These are phyloP conservation scores for Napeogenes inachia DNA, from an alignment of 2,888 invertebrate species.

Conservation along the genomic window DNA sequence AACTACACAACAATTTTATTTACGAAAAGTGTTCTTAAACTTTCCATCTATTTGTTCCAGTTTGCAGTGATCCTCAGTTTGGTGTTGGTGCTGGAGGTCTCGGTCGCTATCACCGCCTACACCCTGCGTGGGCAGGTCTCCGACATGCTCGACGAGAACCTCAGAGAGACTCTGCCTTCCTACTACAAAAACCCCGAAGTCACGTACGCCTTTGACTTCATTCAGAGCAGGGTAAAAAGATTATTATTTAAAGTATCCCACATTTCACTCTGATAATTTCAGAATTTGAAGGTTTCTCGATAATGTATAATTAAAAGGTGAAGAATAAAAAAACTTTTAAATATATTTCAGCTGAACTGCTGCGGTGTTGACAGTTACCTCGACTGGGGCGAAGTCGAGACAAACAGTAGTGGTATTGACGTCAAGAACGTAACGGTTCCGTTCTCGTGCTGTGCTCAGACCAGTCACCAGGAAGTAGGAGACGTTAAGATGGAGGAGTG, in stretches of 20 bases:
- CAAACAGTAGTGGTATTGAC: constrained; percentile 46
- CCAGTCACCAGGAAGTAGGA: constrained; percentile 36
- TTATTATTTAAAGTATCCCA: not conserved
- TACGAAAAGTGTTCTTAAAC: too few relatives aligned
- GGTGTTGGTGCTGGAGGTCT: constrained; percentile 88
- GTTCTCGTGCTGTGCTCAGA: constrained; percentile 77
- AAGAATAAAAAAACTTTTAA: too few relatives aligned
- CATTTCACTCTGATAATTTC: not conserved
- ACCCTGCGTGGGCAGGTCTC: constrained; percentile 80
- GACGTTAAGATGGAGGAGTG: constrained; percentile 48
- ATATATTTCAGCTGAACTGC: constrained; percentile 78
- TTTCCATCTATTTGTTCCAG: constrained; percentile 59
- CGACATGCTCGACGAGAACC: constrained; percentile 72
- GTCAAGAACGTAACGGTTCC: constrained; percentile 73
- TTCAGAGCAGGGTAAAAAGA: constrained; percentile 83
- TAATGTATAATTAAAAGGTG: too few relatives aligned
- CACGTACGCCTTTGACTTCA: constrained; percentile 83
- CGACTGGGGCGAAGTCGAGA: constrained; percentile 76
- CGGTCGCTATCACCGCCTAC: constrained; percentile 89
- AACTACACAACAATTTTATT: too few relatives aligned
- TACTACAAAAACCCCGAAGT: constrained; percentile 79
- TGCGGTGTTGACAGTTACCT: constrained; percentile 80
- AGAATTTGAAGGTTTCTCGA: too few relatives aligned
- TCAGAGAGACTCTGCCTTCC: constrained; percentile 79
- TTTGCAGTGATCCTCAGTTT: constrained; percentile 86